Evolutionary conservation across 2,888 invertebrate species (phyloP).

Genomic region (Cephus runcator): DNA sequence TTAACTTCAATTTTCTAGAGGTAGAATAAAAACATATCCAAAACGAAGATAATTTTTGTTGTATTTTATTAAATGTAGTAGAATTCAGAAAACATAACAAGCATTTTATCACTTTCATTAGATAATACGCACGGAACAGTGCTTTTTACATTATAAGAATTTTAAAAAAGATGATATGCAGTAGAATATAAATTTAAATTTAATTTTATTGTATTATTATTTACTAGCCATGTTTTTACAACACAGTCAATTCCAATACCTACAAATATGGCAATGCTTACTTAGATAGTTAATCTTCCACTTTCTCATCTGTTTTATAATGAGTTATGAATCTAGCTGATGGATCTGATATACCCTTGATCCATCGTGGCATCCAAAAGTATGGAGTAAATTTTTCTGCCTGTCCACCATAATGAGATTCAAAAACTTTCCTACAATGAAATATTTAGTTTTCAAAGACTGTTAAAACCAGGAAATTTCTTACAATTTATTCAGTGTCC

Average conservation of each 20-base stretch:
- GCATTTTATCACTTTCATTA: not conserved
- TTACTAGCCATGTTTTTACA: no score
- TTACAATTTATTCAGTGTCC: not conserved
- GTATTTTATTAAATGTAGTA: not conserved
- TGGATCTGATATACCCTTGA: slow-evolving; percentile 74
- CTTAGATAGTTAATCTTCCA: slow-evolving; percentile 7
- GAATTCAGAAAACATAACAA: not conserved
- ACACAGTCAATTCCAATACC: no score
- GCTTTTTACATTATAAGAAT: not conserved
- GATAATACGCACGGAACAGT: not conserved
- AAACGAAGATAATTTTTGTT: not conserved
- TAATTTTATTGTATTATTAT: no score
- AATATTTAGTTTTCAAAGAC: slow-evolving; percentile 5
- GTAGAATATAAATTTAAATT: not conserved
- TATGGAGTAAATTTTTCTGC: slow-evolving; percentile 74
- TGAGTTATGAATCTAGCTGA: slow-evolving; percentile 81
- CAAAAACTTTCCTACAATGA: slow-evolving; percentile 71
- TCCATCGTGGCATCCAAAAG: slow-evolving; percentile 86
- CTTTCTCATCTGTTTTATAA: slow-evolving; percentile 69
- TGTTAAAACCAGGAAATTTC: not conserved
- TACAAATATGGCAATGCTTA: not conserved
- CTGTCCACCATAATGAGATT: slow-evolving; percentile 72
- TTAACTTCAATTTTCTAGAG: not conserved
- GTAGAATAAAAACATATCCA: not conserved
- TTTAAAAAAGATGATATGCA: not conserved